Evolutionary conservation across 2,797 vertebrate genomes (phyloP), one percentile per base, ranked within the genome.

Genomic region (Darevskia nairensis): DNA sequence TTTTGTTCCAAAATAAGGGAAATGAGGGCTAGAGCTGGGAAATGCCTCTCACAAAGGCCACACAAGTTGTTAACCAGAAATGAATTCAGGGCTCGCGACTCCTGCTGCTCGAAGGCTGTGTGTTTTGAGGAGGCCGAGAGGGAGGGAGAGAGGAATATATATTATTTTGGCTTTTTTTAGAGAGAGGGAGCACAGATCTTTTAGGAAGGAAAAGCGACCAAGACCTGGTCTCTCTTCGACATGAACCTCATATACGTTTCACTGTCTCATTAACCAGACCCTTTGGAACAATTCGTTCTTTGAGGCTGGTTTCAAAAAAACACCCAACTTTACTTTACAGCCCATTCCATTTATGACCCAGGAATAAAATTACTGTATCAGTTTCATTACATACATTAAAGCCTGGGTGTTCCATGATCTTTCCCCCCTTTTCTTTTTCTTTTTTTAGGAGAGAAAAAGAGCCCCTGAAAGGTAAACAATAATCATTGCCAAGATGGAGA

Each of bases 331-430:
- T 44, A 3, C 91, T 93, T 94, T 94, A 93, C 94, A 94, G 95
- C 93, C 96, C 95, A 68, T 96, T 96, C 95, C 96, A 93, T 96
- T 95, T 96, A 95, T 77, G 93, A 88, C 93, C 86, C 84, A 92
- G 86, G 92, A 95, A 95, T 92, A 94, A 95, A 95, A 94, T 83
- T 61, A 89, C 90, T 91, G 89, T 25, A 92, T 90, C 90, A 91
- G 91, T 94, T 90, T 92, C 94, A 78, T 61, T 89, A 92, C 91
- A 89, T 72, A 74, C 83, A 92, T 89, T 0, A 41, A 92, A 85
- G 46, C 77, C 55, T 89, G 94, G 92, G 93, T 93, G 93, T 93
- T 95, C 87, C 87, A 64, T 0, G 0, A 59, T 25, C 0, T 0
- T 46, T 21, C 46, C 55, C 44, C 23, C 9, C 11, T 64, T 13